These are phyloP conservation scores for Telmatochromis sp. DNA, from an alignment of 2,113 vertebrate genomes.

Conservation along the genomic window DNA sequence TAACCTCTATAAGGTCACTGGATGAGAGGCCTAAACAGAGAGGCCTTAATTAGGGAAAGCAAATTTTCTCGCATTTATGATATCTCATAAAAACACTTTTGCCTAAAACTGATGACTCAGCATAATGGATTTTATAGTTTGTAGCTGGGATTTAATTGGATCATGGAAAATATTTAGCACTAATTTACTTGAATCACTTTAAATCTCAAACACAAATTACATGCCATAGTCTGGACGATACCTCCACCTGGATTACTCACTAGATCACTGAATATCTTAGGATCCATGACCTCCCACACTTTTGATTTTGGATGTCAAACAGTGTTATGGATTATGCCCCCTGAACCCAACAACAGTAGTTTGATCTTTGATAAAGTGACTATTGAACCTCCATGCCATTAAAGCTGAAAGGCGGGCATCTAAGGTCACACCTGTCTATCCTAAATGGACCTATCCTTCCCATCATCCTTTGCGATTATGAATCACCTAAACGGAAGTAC, in stretches of 20 bases:
- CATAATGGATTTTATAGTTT: not conserved
- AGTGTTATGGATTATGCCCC: not conserved
- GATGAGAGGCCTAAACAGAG: not conserved
- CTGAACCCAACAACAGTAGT: not conserved
- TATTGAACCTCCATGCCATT: not conserved
- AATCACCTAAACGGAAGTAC: slow-evolving; percentile 12
- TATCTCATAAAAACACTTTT: not conserved
- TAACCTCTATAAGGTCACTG: not conserved
- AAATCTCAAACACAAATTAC: not conserved
- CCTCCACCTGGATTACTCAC: rapidly evolving
- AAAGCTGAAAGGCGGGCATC: not conserved
- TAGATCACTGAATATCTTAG: not conserved
- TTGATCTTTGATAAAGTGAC: not conserved
- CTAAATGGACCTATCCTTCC: slow-evolving; percentile 31
- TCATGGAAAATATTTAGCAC: not conserved
- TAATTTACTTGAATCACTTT: not conserved
- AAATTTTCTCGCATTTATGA: not conserved
- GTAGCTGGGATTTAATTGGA: not conserved
- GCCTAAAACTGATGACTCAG: not conserved
- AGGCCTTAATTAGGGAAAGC: not conserved
- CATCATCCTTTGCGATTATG: slow-evolving; percentile 17
- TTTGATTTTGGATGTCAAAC: not conserved
- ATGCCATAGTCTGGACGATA: not conserved
- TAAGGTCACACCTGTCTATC: slow-evolving; percentile 38
- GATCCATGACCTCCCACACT: not conserved